Evolutionary conservation across 2,797 vertebrate genomes (phyloP).

Genomic region (Artibeus lituratus): DNA sequence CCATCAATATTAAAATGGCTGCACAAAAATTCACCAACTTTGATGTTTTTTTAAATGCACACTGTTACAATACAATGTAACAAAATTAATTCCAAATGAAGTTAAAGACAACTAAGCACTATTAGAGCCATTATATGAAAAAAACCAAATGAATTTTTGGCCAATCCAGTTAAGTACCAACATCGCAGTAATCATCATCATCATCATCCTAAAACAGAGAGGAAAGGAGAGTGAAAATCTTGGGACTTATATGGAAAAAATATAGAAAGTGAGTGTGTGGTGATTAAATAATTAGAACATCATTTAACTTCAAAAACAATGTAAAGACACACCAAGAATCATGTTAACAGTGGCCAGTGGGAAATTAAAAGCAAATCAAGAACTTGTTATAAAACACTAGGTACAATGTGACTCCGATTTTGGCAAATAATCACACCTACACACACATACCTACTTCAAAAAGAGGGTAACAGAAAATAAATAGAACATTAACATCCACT

Average conservation of each 20-base stretch:
- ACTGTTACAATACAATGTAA: not conserved
- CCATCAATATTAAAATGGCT: not conserved
- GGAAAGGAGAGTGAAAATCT: not conserved
- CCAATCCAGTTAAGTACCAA: not conserved
- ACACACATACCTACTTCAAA: not conserved
- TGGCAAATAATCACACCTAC: not conserved
- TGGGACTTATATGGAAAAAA: not conserved
- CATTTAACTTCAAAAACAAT: not conserved
- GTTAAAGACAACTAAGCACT: not conserved
- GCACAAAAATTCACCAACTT: not conserved
- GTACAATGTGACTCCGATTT: not conserved
- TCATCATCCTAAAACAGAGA: not conserved
- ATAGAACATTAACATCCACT: not conserved
- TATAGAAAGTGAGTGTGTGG: not conserved
- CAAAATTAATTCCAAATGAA: not conserved
- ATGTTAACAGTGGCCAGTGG: not conserved
- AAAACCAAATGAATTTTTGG: not conserved
- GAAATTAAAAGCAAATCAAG: not conserved
- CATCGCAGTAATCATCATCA: not conserved
- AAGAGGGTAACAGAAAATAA: not conserved
- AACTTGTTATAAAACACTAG: not conserved
- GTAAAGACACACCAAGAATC: not conserved
- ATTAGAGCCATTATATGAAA: not conserved
- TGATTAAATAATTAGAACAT: not conserved
- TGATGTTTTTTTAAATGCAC: not conserved